phyloP scores from a whole-genome alignment of 2,797 vertebrate genomes.

The Siniperca scherzeri region DNA sequence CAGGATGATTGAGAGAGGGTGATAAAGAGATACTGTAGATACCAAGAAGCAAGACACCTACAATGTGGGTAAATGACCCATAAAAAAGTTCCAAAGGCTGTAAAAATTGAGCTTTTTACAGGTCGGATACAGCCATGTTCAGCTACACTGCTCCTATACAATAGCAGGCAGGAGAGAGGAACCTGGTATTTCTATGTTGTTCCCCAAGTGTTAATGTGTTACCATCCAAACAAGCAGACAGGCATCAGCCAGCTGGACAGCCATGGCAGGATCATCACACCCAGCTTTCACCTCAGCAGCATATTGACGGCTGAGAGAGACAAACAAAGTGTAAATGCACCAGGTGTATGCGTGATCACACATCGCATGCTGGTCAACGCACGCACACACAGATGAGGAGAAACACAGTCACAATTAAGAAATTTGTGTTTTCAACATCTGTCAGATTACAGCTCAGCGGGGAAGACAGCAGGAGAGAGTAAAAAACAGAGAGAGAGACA shows the following conservation, averaged over 20 bases:
- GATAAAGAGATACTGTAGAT: constrained; percentile 48
- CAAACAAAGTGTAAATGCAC: constrained; percentile 64
- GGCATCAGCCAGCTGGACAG: constrained; percentile 63
- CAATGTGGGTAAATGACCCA: constrained; percentile 44
- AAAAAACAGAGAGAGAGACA: constrained; percentile 14
- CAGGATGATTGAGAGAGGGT: constrained; percentile 49
- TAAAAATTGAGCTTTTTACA: constrained; percentile 44
- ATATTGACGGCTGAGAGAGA: constrained; percentile 60
- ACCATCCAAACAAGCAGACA: constrained; percentile 50
- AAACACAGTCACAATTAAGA: constrained; percentile 41
- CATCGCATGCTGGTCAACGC: constrained; percentile 34
- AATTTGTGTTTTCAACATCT: constrained; percentile 62
- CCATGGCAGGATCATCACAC: constrained; percentile 56
- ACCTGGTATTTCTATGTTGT: constrained; percentile 25
- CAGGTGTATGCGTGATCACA: constrained; percentile 66
- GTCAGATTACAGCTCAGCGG: constrained; percentile 50
- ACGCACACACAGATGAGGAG: background rate
- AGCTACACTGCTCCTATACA: constrained; percentile 21
- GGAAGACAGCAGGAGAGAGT: constrained; percentile 31
- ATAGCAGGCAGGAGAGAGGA: constrained; percentile 11
- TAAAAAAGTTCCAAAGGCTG: constrained; percentile 29
- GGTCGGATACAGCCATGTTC: constrained; percentile 25
- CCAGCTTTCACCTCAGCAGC: constrained; percentile 67
- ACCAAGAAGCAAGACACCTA: constrained; percentile 22
- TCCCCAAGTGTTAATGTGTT: constrained; percentile 61